Evolutionary conservation across 2,113 vertebrate species (phyloP), one percentile per base, ranked within the genome.

Genomic region (Chionomys nivalis): DNA sequence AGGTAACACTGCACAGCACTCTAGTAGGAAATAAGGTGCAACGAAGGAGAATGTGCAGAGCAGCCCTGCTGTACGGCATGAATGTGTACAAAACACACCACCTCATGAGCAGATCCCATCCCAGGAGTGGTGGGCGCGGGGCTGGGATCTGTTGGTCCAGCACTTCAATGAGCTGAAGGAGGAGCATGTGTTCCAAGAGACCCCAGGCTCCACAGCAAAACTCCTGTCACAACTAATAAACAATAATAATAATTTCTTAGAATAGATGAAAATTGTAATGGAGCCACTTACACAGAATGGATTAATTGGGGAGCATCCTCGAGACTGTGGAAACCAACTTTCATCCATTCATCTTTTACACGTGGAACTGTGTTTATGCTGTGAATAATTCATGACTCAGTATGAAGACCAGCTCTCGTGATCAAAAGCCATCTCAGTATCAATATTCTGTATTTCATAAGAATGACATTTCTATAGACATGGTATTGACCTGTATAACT

Each of bases 101-200:
- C 52, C 26, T 87, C 52, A 75, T 86, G 66, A 33, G 36, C 26
- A 72, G 39, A 42, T 55, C 19, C 19, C 19, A 6, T 58, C 58
- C 6, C 61, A 6, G 17, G 16, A 21, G 17, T 42, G 26, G 26
- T 1, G 1, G 39, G 36, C 10, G 52, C 2, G 10, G 31, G 44
- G 7, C 11, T 1, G 4, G 49, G 10, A 70, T 21, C 31, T n/a
- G 3, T n/a, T 8, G 2, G n/a, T 3, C 36, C 33, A 72, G 44
- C 42, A 70, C 21, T 39, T 52, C 23, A 6, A 49, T 17, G 42
- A 24, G 2, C 36, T 39, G n/a, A 31, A 72, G 14, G 26, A 58
- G 23, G 8, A 39, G n/a, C 47, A 17, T 28, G 49, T 28, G 2
- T 19, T 39, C 36, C 16, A 7, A 52, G 24, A 28, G 17, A 86